Conservation (phyloP, 2,797 vertebrate species). For the Jordanella pulchra region DNA sequence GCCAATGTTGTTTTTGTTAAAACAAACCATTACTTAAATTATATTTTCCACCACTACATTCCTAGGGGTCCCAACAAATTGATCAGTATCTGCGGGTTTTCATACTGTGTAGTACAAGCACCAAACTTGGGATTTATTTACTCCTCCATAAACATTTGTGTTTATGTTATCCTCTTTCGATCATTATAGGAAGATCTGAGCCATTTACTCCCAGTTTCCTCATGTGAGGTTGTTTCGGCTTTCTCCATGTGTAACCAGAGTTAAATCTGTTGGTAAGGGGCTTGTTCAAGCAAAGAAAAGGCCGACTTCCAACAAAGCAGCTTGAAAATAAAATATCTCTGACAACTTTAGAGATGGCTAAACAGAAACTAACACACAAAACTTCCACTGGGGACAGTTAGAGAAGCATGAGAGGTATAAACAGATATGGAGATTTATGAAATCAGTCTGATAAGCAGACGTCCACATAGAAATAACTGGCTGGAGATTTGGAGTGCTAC, state of each 20-base stretch:
- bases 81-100: not conserved
- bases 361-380: conserved; percentile 34
- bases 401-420: conserved; percentile 40
- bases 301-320: conserved; percentile 2
- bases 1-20: not conserved
- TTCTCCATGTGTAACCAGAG: conserved; percentile 23
- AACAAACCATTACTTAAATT: not conserved
- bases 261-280: conserved; percentile 48
- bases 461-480: conserved; percentile 51
- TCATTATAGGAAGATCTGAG: conserved; percentile 27
- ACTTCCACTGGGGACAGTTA: conserved; percentile 25
- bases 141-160: conserved; percentile 19
- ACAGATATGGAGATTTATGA: conserved; percentile 51
- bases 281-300: conserved; percentile 5
- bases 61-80: not conserved
- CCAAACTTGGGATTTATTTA: conserved; percentile 10
- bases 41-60: not conserved
- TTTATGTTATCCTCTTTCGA: conserved; percentile 9
- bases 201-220: not conserved
- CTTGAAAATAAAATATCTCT: conserved; percentile 19
- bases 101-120: not conserved
- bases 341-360: conserved; percentile 21
- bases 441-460: conserved; percentile 50
- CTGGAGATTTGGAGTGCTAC: conserved; percentile 45
- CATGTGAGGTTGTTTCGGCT: conserved; percentile 18